These are phyloP conservation scores for Brachionus sp. DNA, from an alignment of 1,140 invertebrate species.

Conservation along the genomic window DNA sequence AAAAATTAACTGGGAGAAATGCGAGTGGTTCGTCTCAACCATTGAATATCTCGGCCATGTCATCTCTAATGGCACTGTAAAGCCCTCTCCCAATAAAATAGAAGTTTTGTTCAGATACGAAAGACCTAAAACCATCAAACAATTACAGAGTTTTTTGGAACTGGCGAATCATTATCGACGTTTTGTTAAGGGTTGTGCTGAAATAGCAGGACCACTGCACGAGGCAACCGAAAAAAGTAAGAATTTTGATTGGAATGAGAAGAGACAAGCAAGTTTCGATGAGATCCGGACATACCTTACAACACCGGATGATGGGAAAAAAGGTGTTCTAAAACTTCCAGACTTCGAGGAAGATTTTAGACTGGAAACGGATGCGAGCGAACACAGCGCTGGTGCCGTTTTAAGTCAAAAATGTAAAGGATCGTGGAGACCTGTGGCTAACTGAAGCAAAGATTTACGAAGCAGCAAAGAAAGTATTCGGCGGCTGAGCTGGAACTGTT, in stretches of 20 bases:
- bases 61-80: not conserved
- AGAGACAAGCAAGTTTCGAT: not conserved
- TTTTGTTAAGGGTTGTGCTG: slow-evolving; percentile 47
- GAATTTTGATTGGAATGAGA: not conserved
- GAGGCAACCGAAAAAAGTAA: not conserved
- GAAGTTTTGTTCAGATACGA: not conserved
- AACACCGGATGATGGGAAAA: not conserved
- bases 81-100: not conserved
- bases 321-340: not conserved
- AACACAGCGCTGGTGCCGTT: not conserved
- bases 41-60: not conserved
- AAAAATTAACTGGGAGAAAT: not conserved
- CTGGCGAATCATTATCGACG: slow-evolving; percentile 50
- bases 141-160: slow-evolving; percentile 50
- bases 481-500: not conserved
- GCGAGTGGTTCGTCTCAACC: not conserved
- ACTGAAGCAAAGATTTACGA: not conserved
- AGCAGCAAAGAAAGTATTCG: not conserved
- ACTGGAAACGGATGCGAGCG: not conserved
- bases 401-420: not conserved
- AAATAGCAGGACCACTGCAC: slow-evolving; percentile 39
- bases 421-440: not conserved
- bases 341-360: not conserved
- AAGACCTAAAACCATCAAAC: not conserved
- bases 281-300: not conserved